Evolutionary conservation across 2,888 invertebrate species (phyloP).

Genomic region (Apantesis nais): DNA sequence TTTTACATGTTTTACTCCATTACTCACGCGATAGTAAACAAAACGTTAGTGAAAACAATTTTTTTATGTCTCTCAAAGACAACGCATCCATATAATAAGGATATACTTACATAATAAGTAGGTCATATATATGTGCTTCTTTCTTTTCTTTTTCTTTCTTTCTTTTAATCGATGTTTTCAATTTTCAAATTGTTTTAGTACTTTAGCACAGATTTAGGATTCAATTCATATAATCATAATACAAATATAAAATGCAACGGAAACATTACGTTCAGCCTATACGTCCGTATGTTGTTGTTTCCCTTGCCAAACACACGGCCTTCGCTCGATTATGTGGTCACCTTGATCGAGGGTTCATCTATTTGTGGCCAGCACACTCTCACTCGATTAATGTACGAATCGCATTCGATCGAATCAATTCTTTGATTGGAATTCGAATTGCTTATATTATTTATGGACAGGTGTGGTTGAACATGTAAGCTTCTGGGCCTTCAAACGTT

Average conservation of each 20-base stretch:
- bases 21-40: not conserved
- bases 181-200: not conserved
- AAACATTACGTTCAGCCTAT: slow-evolving; percentile 30
- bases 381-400: slow-evolving; percentile 53
- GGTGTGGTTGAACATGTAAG: slow-evolving; percentile 31
- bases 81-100: not conserved
- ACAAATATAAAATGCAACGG: slow-evolving; percentile 29
- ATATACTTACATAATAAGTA: not conserved
- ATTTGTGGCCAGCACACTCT: slow-evolving; percentile 52
- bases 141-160: too few species aligned
- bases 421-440: slow-evolving; percentile 45
- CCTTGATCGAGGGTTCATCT: slow-evolving; percentile 59
- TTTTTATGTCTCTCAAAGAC: not conserved
- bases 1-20: not conserved
- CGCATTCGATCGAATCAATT: slow-evolving; percentile 46
- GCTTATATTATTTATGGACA: slow-evolving; percentile 44
- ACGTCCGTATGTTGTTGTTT: slow-evolving; percentile 38
- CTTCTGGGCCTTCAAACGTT: slow-evolving; percentile 18
- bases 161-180: not conserved
- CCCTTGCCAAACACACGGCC: slow-evolving; percentile 55
- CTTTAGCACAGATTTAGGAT: too few species aligned
- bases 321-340: slow-evolving; percentile 52
- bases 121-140: not conserved
- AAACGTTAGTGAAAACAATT: slow-evolving; percentile 8
- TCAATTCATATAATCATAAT: not conserved